Evolutionary conservation across 2,797 vertebrate genomes (phyloP), one percentile per base, ranked within the genome.

Genomic region (Halcyon badia): DNA sequence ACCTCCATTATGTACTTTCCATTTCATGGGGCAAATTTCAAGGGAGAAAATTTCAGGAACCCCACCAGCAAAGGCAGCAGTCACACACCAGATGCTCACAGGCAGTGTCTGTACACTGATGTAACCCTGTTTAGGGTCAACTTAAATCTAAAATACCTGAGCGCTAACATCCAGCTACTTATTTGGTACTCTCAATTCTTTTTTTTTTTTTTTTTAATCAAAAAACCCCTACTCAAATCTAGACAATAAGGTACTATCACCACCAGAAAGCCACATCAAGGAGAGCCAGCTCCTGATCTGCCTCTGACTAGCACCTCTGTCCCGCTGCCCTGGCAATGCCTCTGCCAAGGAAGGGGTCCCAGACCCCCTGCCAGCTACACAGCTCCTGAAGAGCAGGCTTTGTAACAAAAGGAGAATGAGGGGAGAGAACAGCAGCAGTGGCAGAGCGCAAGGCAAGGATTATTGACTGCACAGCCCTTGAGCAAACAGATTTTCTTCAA

Each of bases 1-100:
- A 56, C 39, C 24, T 78, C 5, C 1, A 14, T 77, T 73, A 79
- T 0, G 1, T 51, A 83, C 17, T 25, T 68, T 79, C 30, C 52
- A 33, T 57, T 79, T 87, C 56, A 42, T 1, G 7, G 42, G 25
- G 18, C 16, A 2, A 19, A n/a, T 44, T 39, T 81, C n/a, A 60
- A 76, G 52, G 51, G 48, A 48, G 44, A 88, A 84, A 96, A 91
- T 97, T 94, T 96, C 87, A 17, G 95, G 93, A 92, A 71, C 78
- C 91, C 86, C 72, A 70, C 33, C 79, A 71, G n/a, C 0, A 0
- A 95, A 72, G 87, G 87, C 91, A 95, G 92, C 83, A 93, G 94
- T 81, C 57, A 76, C 57, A 89, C 73, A 61, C 73, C 58, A 58
- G 39, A 35, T 52, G 71, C 42, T 82, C 11, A 20, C 17, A 24